Evolutionary conservation across 2,797 vertebrate genomes (phyloP), one percentile per base, ranked within the genome.

Genomic region (Dipus sagitta): DNA sequence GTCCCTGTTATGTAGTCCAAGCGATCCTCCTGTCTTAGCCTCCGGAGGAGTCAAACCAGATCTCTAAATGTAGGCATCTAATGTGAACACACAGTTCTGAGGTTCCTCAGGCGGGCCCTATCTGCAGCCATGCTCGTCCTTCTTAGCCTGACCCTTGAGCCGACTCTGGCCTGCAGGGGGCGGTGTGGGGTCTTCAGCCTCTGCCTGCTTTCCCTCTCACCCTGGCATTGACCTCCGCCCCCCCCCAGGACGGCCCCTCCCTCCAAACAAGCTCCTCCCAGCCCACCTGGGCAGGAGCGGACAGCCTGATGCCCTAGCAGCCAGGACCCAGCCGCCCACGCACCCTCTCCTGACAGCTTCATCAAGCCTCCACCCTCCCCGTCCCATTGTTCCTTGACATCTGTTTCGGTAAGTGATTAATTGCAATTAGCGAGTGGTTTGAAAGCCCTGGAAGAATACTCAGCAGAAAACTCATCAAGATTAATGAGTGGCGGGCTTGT

Each of bases 321-420:
- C 96, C 97, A 95, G 94, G 84, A 20, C 47, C 76, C 92, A 28
- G 67, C 91, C 95, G 82, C 97, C 96, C 97, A 94, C 96, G 91
- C 97, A 95, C 97, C 97, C 97, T 96, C 97, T 97, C 97, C 98
- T 98, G 99, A 99, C 98, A 98, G 98, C 98, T 99, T 98, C 98
- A 98, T 99, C 98, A 98, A 98, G 98, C 98, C 98, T 97, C 98
- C 97, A 96, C 97, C 97, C 98, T 98, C 98, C 98, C 98, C 97
- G 97, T 98, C 98, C 98, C 99, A 99, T 99, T 99, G 99, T 99
- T 98, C 98, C 98, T 47, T 98, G 99, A 99, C 99, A 99, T 99
- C 99, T 99, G 99, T 99, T 99, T 99, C 99, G 96, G 98, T 99
- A 98, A 98, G 98, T 99, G 99, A 99, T 99, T 99, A 99, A 99